Evolutionary conservation across 1,140 invertebrate genomes (phyloP).

Genomic region (Choristoneura fumiferana): DNA sequence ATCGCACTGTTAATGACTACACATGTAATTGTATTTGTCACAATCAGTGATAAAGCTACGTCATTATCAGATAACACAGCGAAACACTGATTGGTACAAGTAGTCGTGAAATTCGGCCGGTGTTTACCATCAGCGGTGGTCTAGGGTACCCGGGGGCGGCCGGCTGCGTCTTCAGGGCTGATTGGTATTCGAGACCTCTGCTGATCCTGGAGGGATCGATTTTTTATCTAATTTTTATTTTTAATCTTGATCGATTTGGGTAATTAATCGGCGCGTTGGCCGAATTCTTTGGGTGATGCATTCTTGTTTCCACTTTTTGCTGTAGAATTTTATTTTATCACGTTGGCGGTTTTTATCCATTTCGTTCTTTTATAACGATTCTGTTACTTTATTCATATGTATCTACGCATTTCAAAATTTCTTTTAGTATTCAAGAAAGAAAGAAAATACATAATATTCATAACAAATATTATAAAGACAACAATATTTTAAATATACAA

Average conservation of each 20-base stretch:
- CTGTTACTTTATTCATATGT: too few relatives aligned
- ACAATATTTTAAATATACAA: too few relatives aligned
- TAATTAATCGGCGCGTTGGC: conserved; percentile 45
- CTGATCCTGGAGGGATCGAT: conserved; percentile 62
- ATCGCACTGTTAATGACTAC: too few relatives aligned
- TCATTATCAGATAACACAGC: conserved; percentile 40
- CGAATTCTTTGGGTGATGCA: too few relatives aligned
- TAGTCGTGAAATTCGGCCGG: conserved; percentile 50
- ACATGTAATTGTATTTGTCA: neutral
- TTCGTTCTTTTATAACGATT: too few relatives aligned
- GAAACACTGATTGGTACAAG: conserved; percentile 48
- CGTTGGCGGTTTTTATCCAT: too few relatives aligned
- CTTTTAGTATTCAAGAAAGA: too few relatives aligned
- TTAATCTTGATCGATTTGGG: conserved; percentile 62
- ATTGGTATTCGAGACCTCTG: conserved; percentile 78
- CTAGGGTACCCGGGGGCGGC: conserved; percentile 63
- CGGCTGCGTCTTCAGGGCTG: conserved; percentile 47
- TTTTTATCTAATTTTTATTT: conserved; percentile 67
- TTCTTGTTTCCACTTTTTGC: too few relatives aligned
- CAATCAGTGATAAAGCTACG: conserved; percentile 49
- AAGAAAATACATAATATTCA: too few relatives aligned
- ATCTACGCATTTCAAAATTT: too few relatives aligned
- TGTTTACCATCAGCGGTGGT: conserved; percentile 69
- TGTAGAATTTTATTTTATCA: too few relatives aligned
- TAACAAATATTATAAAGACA: too few relatives aligned